Evolutionary conservation across 2,113 vertebrate genomes (phyloP), one percentile per base, ranked within the genome.

Genomic region (Physeter macrocephalus): DNA sequence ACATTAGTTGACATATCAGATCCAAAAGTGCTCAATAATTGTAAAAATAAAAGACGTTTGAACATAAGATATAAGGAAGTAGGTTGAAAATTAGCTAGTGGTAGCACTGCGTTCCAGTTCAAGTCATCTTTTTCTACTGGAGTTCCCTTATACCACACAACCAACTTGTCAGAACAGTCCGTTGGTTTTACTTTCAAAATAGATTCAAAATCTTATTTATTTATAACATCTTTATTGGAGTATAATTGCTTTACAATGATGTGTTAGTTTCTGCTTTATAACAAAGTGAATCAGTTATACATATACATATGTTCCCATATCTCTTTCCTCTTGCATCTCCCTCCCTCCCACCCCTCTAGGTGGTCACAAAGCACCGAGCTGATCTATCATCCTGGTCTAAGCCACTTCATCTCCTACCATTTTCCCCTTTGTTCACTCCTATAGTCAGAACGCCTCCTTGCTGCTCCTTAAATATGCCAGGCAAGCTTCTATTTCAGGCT

Each of bases 161-260:
- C 31, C 29, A 92, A 0, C 71, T 20, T 95, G 31, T 75, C 13
- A 66, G 62, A 59, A 18, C 87, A 64, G 80, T 39, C 36, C 90
- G 23, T 90, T 80, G 57, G 31, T 66, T 97, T 96, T 91, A 74
- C 23, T 29, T 78, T 95, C 21, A 27, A 94, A 88, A 72, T 31
- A 94, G 67, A 95, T 88, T 36, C 20, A 54, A 52, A 66, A 61
- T 95, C 34, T 43, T 89, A n/a, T n/a, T n/a, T n/a, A n/a, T n/a
- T n/a, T n/a, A n/a, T n/a, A n/a, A n/a, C n/a, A n/a, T n/a, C n/a
- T n/a, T n/a, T n/a, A n/a, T n/a, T n/a, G n/a, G n/a, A n/a, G n/a
- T n/a, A n/a, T n/a, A n/a, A n/a, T n/a, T n/a, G n/a, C n/a, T n/a
- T n/a, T n/a, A n/a, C n/a, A n/a, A n/a, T n/a, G n/a, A n/a, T n/a